Evolutionary conservation across 1,140 invertebrate species (phyloP), one percentile per base, ranked within the genome.

Genomic region (Phthorimaea operculella): DNA sequence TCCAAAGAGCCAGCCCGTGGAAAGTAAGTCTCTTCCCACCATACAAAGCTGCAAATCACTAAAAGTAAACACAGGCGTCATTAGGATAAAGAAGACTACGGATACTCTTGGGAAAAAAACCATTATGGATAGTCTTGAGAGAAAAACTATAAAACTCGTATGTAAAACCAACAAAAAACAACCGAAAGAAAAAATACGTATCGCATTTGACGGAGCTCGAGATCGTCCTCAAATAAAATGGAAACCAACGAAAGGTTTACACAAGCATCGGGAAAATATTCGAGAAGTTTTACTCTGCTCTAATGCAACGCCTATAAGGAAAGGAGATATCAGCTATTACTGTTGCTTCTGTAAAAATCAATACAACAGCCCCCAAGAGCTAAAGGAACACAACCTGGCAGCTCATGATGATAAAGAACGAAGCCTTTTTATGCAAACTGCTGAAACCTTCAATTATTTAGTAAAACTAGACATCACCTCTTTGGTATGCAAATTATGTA

Each of bases 251-350:
- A 28, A 28, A 28, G 21, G n/a, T n/a, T n/a, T n/a, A n/a, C 59
- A 70, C 3, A 78, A 78, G 15, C 44, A 47, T 16, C 51, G 51
- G 73, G 1, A 59, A 56, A 55, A 47, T 57, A 47, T 17, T 9
- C n/a, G 15, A 16, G 14, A 47, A 33, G 67, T 78, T 34, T 44
- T 78, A 0, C 33, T 54, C 0, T 55, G 58, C 44, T 73, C 76
- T 0, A 78, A 78, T 21, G 76, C 76, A 5, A 76, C 76, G 4
- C 67, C 74, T 0, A 72, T 78, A 15, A 55, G 62, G 1, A 51
- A 54, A 0, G 55, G 56, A 0, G 61, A 66, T n/a, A 55, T 69
- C 7, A 65, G 65, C 4, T 78, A 63, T 49, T 33, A 42, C 0
- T 79, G 76, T 51, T 65, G 68, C 12, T 79, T 71, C 28, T 79